Conservation (phyloP, 2,888 invertebrate species). For the Rhyacophila evoluta region DNA sequence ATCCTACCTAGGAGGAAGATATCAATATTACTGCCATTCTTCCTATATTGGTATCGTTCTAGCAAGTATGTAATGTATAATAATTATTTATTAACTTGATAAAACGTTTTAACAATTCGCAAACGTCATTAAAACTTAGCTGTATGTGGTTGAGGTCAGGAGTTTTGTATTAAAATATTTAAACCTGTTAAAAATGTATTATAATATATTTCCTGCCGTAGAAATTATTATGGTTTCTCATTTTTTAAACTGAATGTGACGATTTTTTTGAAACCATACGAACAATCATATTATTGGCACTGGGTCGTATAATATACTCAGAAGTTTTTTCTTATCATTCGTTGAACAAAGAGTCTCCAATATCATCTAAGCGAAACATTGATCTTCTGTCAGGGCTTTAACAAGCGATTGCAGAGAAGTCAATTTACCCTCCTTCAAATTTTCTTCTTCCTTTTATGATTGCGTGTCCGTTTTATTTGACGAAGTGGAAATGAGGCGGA, state of each 20-base stretch:
- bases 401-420: constrained; percentile 19
- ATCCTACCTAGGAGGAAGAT: too few species aligned
- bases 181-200: neutral
- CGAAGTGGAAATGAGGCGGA: neutral
- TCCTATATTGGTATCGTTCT: too few species aligned
- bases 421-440: constrained; percentile 22
- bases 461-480: constrained; percentile 8
- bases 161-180: too few species aligned
- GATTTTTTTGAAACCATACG: neutral
- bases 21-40: too few species aligned
- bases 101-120: too few species aligned
- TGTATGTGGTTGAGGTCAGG: too few species aligned
- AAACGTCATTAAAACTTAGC: too few species aligned
- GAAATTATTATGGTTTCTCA: too few species aligned
- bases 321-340: neutral
- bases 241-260: too few species aligned
- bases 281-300: neutral
- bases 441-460: constrained; percentile 14
- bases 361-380: neutral
- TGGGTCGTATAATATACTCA: neutral
- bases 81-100: too few species aligned
- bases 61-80: too few species aligned
- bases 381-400: constrained; percentile 5
- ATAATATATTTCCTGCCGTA: too few species aligned
- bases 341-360: neutral